Conservation (phyloP, 2,113 vertebrate species). For the Apus apus region DNA sequence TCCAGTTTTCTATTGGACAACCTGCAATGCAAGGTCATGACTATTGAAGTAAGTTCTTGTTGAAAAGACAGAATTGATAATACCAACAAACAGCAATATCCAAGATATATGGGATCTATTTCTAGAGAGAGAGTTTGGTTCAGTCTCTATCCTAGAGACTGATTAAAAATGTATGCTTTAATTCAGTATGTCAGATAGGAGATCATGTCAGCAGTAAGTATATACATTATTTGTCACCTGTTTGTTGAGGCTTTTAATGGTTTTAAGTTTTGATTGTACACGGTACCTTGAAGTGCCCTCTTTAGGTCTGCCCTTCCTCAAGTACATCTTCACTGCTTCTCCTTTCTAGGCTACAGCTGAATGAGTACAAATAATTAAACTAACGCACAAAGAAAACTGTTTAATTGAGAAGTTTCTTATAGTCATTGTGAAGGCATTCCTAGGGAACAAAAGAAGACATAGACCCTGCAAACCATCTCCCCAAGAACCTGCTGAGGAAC, state of each 20-base stretch:
- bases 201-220: background rate
- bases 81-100: background rate
- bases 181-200: background rate
- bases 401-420: background rate
- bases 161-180: background rate
- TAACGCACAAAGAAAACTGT: background rate
- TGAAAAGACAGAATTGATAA: background rate
- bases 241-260: background rate
- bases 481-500: background rate
- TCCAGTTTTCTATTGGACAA: background rate
- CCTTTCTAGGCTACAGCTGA: background rate
- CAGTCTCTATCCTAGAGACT: background rate
- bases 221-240: background rate
- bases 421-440: background rate
- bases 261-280: constrained; percentile 1
- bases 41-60: background rate
- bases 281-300: background rate
- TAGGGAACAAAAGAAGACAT: background rate
- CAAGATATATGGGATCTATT: background rate
- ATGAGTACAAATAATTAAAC: background rate
- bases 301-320: background rate
- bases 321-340: background rate
- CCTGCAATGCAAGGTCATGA: background rate
- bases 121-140: background rate
- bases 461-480: background rate